A percentile compares a stretch with the other conserved stretches of the same genome.
These are phyloP conservation scores for Galeopsomyia nigrocyanea DNA, from an alignment of 2,888 invertebrate species.

Conservation along the genomic window DNA sequence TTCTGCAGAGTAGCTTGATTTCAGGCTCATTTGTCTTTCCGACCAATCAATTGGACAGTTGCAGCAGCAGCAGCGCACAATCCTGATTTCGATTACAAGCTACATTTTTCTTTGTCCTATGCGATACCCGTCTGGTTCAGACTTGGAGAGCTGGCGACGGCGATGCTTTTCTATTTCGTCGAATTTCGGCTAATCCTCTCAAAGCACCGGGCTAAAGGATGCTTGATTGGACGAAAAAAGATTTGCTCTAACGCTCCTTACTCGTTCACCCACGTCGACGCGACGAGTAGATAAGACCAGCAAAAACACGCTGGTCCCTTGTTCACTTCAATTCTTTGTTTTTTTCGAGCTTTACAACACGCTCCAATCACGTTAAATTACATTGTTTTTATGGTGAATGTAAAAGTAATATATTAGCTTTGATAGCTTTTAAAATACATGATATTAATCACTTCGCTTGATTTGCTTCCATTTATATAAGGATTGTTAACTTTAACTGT, in stretches of 20 bases:
- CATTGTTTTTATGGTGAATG: no score
- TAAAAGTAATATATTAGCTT: no score
- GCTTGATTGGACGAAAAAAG: constrained; percentile 31
- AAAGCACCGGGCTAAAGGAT: constrained; percentile 16
- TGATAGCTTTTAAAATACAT: no score
- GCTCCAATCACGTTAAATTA: no score
- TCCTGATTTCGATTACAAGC: constrained; percentile 23
- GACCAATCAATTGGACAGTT: constrained; percentile 16
- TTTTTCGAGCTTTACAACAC: no score
- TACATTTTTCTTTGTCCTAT: not conserved
- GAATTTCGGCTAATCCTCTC: constrained; percentile 29
- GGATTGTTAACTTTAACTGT: no score
- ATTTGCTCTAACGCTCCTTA: constrained; percentile 15
- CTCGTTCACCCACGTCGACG: no score
- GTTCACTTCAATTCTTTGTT: no score
- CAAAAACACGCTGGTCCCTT: no score
- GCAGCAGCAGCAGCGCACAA: not conserved
- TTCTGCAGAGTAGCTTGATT: constrained; percentile 20
- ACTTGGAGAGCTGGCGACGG: not conserved
- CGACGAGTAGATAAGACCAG: no score
- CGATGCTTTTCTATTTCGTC: constrained; percentile 9
- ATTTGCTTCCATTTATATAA: no score
- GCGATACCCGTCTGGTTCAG: not conserved
- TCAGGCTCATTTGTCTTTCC: constrained; percentile 29
- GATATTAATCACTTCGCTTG: no score